Percentiles rank a stretch among this genome's conserved stretches.
Conservation (phyloP, 1,140 invertebrate genomes). For the Dermatophagoides farinae region DNA sequence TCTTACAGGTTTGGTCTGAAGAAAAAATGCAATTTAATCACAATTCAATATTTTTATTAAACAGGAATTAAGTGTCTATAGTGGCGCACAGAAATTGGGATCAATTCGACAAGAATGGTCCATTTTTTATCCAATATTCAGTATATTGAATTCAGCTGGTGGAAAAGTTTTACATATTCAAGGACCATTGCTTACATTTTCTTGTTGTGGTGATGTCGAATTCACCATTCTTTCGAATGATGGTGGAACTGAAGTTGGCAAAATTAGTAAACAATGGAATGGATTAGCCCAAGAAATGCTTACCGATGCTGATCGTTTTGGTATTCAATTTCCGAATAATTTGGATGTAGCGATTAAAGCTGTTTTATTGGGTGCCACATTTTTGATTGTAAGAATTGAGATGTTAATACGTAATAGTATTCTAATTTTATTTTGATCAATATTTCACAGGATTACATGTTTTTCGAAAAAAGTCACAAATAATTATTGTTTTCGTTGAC, state of each 20-base stretch:
- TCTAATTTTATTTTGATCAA: constrained; percentile 19
- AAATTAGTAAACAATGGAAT: constrained; percentile 53
- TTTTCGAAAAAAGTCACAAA: constrained; percentile 36
- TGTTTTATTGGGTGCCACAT: constrained; percentile 43
- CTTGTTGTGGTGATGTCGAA: constrained; percentile 55
- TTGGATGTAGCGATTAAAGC: constrained; percentile 60
- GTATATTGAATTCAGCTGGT: constrained; percentile 49
- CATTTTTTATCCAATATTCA: constrained; percentile 49
- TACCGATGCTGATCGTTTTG: constrained; percentile 53
- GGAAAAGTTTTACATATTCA: constrained; percentile 56
- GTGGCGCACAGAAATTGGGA: constrained; percentile 41
- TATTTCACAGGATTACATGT: constrained; percentile 45
- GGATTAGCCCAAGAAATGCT: constrained; percentile 44
- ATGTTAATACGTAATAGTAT: too few species aligned
- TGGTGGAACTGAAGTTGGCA: constrained; percentile 33
- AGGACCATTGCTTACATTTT: constrained; percentile 58
- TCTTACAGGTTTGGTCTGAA: constrained; percentile 40
- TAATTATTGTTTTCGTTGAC: too few species aligned
- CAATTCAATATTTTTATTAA: too few species aligned
- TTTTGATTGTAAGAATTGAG: constrained; percentile 24
- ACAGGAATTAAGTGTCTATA: constrained; percentile 42
- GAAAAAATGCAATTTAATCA: too few species aligned
- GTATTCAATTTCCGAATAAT: constrained; percentile 53
- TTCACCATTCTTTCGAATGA: constrained; percentile 31
- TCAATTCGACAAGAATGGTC: constrained; percentile 66